A percentile compares a stretch with the other conserved stretches of the same genome.
These are phyloP conservation scores for Pseudococcus jackbeardsleyi DNA, from an alignment of 2,888 invertebrate species.

Conservation along the genomic window DNA sequence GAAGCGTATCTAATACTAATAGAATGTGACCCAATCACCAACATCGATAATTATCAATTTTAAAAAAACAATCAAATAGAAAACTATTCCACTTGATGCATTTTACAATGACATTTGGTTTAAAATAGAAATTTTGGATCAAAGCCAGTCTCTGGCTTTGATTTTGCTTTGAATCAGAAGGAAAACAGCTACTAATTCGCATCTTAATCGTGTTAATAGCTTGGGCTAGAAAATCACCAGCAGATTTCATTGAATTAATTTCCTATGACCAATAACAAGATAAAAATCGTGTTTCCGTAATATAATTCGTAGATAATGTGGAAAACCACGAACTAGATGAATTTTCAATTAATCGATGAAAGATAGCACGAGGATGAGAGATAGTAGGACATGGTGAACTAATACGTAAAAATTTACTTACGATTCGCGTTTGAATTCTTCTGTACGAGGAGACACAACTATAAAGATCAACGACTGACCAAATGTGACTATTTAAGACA, in stretches of 20 bases:
- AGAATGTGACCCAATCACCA: background rate
- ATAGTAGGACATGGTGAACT: background rate
- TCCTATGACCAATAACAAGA: slow-evolving; percentile 19
- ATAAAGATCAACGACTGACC: background rate
- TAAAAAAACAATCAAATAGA: background rate
- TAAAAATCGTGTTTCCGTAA: background rate
- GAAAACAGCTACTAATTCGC: slow-evolving; percentile 2
- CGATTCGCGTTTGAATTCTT: slow-evolving; percentile 5
- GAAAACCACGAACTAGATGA: background rate
- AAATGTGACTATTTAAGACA: slow-evolving; percentile 1
- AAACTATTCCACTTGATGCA: background rate
- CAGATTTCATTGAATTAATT: background rate
- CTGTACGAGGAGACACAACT: slow-evolving; percentile 21
- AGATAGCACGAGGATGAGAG: slow-evolving; percentile 18
- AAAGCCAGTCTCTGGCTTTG: background rate
- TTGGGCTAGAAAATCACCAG: background rate
- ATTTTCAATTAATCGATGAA: background rate
- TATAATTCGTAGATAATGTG: background rate
- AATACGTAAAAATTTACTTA: slow-evolving; percentile 3
- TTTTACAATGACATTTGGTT: background rate
- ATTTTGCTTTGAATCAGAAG: background rate
- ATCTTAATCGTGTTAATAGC: background rate
- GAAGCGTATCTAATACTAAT: slow-evolving; percentile 16
- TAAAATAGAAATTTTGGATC: slow-evolving; percentile 27
- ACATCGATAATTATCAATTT: background rate